Evolutionary conservation across 2,113 vertebrate genomes (phyloP), one percentile per base, ranked within the genome.

Genomic region (Aspidoscelis tigris): DNA sequence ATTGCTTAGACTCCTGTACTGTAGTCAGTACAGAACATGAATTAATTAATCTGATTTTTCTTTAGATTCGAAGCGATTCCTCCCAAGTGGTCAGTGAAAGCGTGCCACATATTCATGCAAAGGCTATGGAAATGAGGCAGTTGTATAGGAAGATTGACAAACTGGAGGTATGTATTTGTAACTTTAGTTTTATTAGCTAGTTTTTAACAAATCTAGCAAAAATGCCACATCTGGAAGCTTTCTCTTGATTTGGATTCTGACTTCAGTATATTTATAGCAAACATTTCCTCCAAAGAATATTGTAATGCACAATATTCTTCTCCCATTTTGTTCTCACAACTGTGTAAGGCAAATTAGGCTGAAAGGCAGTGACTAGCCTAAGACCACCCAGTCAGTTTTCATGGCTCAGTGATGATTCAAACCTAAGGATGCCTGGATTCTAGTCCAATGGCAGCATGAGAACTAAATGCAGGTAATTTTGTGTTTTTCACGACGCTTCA

Each of bases 61-160:
- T 79, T 78, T 85, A 98, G 98, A 98, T 98, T 82, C 95, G 98
- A 88, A 98, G 93, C 43, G 98, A 98, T 91, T 98, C 98, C 1
- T 98, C 97, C 79, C 95, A 99, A 92, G 97, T 99, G 53, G 97
- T 99, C 58, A 97, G 97, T 88, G 97, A 98, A 93, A 99, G 97
- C 78, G 94, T 99, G 94, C 98, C 98, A 92, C 96, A 97, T 87
- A 98, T 99, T 89, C 93, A 98, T 88, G 94, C 96, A 55, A 97
- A 97, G 92, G 97, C 98, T 10, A 93, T 96, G 39, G 98, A 98
- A 94, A 99, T 99, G 98, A 97, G 97, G 89, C 96, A 95, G 33
- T 95, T 99, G 78, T 99, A 99, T 91, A 91, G 95, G 92, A 96
- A 95, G 92, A 98, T 99, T 86, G 98, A 99, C 94, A 96, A 97